Percentiles rank a stretch among this genome's conserved stretches.
Conservation (phyloP, 2,797 vertebrate genomes). For the Microctenopoma stevenorrisi region DNA sequence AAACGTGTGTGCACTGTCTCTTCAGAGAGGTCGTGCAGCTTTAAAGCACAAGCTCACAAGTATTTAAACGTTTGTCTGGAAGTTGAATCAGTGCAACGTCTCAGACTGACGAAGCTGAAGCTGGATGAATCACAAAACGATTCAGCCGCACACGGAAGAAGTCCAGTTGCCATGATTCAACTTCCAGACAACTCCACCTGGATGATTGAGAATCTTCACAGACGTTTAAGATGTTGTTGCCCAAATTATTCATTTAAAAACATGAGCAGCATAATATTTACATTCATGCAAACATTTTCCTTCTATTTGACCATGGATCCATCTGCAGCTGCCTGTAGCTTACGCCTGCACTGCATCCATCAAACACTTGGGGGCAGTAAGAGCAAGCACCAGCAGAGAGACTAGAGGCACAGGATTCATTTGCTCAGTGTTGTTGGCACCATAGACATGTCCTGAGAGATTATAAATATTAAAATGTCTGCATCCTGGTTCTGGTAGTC, state of each 20-base stretch:
- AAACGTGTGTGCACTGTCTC: not conserved
- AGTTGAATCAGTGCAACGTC: no score
- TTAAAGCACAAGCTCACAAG: not conserved
- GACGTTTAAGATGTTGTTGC: not conserved
- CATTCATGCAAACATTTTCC: no score
- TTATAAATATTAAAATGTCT: not conserved
- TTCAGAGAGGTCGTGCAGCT: not conserved
- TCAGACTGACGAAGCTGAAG: no score
- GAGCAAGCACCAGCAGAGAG: conserved; percentile 21
- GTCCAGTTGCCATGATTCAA: no score
- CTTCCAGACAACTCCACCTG: no score
- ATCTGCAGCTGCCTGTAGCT: not conserved
- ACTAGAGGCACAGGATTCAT: not conserved
- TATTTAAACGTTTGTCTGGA: no score
- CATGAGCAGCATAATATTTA: no score
- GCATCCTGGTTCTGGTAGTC: not conserved
- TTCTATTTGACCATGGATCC: not conserved
- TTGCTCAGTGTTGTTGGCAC: not conserved
- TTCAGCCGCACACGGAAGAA: no score
- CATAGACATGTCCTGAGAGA: not conserved
- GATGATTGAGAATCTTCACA: no score
- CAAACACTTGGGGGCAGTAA: conserved; percentile 79
- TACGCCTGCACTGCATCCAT: conserved; percentile 26
- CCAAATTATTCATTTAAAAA: not conserved
- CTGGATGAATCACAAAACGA: no score